Evolutionary conservation across 2,113 vertebrate genomes (phyloP), one percentile per base, ranked within the genome.

Genomic region (Urocitellus parryii): DNA sequence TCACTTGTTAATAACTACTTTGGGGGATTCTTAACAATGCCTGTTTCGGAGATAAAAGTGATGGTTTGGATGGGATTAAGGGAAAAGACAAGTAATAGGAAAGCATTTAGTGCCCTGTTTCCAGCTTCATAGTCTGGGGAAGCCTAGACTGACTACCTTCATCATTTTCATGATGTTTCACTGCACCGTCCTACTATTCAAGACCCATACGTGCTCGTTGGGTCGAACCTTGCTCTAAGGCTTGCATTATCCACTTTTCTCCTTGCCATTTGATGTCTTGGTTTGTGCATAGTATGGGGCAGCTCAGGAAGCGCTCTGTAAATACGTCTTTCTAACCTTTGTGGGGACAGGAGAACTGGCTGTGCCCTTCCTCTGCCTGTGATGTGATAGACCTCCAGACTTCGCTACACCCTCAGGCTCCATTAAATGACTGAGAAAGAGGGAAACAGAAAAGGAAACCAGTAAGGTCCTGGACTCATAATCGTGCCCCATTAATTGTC

Each of bases 1-100:
- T 96, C 39, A 77, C 45, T 92, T 90, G 77, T 95, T 96, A 96
- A 92, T 95, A 89, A 95, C 94, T 77, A 88, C 96, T 92, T 97
- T 42, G 80, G 92, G 68, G 53, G 18, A 97, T 96, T 97, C 97
- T 97, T 92, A 94, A 97, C 86, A 96, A 79, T 83, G 85, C 81
- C 72, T 86, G 53, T 86, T 94, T 92, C 89, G 65, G 32, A 95
- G 65, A 89, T 86, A 63, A 96, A 91, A 94, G 79, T 80, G 72
- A 87, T 91, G 37, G 39, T 65, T 97, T 24, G 18, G 37, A 45
- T 85, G 88, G 88, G 78, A 67, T 80, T 86, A 25, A 39, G 65
- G 79, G 86, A 7, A 94, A 93, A 96, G 81, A 92, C 81, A 96
- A 96, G 76, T 93, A 68, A 89, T 39, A 92, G 92, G 84, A 81